Evolutionary conservation across 2,888 invertebrate species (phyloP).

Genomic region (Drosophila birchii): DNA sequence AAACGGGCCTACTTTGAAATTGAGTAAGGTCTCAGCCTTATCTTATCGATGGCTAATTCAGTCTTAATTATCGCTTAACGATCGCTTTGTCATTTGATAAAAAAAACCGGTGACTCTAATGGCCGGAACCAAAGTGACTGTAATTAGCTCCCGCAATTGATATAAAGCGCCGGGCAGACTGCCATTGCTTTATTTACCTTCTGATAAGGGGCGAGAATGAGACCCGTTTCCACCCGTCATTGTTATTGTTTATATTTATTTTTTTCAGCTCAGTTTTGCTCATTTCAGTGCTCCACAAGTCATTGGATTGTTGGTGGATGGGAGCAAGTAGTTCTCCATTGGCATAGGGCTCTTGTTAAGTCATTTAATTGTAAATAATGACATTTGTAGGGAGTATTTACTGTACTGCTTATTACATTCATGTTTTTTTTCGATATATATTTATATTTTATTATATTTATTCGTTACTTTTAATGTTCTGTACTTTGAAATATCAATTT

Average conservation of each 20-base stretch:
- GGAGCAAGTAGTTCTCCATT: not conserved
- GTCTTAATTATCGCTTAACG: conserved; percentile 41
- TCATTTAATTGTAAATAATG: not conserved
- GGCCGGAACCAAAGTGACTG: conserved; percentile 39
- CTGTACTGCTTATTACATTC: too few species aligned
- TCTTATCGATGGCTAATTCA: conserved; percentile 53
- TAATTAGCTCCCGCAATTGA: conserved; percentile 49
- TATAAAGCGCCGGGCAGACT: conserved; percentile 19
- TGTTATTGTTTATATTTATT: conserved; percentile 39
- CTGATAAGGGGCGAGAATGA: conserved; percentile 23
- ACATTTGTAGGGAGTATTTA: not conserved
- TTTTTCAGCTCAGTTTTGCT: not conserved
- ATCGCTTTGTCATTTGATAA: conserved; percentile 56
- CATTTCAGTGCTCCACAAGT: not conserved
- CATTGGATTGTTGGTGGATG: not conserved
- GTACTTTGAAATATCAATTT: too few species aligned
- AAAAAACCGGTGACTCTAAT: conserved; percentile 14
- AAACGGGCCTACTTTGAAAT: conserved; percentile 15
- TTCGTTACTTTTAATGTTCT: too few species aligned
- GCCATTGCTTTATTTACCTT: conserved; percentile 23
- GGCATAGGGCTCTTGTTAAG: not conserved
- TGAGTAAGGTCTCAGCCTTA: conserved; percentile 51
- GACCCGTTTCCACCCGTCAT: conserved; percentile 27
- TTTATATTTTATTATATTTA: too few species aligned
- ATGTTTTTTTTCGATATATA: too few species aligned